Evolutionary conservation across 2,113 vertebrate species (phyloP), one percentile per base, ranked within the genome.

Genomic region (Triplophysa siluroides): DNA sequence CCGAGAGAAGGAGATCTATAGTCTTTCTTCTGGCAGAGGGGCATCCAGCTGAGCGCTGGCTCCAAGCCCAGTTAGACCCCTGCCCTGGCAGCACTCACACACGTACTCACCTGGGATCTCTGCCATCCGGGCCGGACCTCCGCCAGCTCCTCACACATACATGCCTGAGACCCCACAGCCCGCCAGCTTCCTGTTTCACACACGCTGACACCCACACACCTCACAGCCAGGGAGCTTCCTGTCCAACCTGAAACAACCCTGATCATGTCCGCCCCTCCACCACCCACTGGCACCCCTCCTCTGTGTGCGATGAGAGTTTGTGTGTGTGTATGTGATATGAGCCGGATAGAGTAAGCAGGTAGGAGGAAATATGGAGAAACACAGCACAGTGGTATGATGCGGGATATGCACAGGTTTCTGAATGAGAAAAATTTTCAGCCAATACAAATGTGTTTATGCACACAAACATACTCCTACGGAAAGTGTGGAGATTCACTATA

Each of bases 41-140:
- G 79, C 83, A 76, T 75, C 87, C 83, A 87, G 86, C 87, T 87
- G 86, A 83, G 87, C 41, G n/a, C 79, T 83, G 86, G 86, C 85
- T 87, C 87, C 87, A 88, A 62, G 70, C 79, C 84, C 80, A 85
- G 83, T 85, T 83, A 84, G 68, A 76, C 82, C 80, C 80, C 83
- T 83, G 64, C 52, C 81, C 83, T 78, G 76, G 23, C 81, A 76
- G 58, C 64, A 80, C 23, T 76, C 81, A 68, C 71, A 82, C 79
- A 63, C 63, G 62, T 64, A 76, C 71, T 33, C 78, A 50, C 82
- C 71, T 70, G 67, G 52, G 33, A 77, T 63, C 63, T 68, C 66
- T 84, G 79, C 81, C 85, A 81, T 81, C 62, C 66, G 68, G 72
- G 50, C 78, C 45, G 24, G 60, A 82, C 83, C 76, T 72, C 76